phyloP scores from a whole-genome alignment of 2,888 invertebrate genomes.

The Lucinisca nassula region DNA sequence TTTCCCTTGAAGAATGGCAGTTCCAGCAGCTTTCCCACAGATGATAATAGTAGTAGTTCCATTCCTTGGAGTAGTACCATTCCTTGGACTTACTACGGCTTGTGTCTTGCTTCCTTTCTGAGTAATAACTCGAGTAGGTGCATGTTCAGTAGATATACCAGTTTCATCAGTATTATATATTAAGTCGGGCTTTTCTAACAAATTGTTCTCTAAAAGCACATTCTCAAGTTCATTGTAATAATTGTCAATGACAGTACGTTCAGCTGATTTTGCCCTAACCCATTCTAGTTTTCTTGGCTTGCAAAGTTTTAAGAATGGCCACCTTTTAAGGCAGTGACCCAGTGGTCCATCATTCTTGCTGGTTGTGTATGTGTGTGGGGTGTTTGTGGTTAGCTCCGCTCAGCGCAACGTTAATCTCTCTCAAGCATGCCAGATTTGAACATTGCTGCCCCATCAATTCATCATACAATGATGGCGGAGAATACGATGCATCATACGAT shows the following conservation, averaged over 20 bases:
- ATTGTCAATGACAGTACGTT: background rate
- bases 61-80: no score
- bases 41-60: background rate
- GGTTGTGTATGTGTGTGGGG: no score
- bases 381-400: no score
- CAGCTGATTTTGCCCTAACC: background rate
- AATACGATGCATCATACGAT: no score
- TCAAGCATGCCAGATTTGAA: no score
- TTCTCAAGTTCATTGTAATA: background rate
- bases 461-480: no score
- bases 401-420: no score
- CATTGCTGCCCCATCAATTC: no score
- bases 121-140: background rate
- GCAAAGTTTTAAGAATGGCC: no score
- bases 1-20: background rate
- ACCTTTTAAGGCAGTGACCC: no score
- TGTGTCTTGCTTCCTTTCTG: background rate
- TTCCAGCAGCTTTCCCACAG: background rate
- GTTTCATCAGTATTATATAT: conserved; percentile 5
- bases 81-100: background rate
- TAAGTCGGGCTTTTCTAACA: background rate
- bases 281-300: background rate
- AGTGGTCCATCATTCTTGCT: no score
- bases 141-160: background rate
- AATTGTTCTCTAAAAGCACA: background rate